phyloP scores from a whole-genome alignment of 2,888 invertebrate species.

The Meganola albula region DNA sequence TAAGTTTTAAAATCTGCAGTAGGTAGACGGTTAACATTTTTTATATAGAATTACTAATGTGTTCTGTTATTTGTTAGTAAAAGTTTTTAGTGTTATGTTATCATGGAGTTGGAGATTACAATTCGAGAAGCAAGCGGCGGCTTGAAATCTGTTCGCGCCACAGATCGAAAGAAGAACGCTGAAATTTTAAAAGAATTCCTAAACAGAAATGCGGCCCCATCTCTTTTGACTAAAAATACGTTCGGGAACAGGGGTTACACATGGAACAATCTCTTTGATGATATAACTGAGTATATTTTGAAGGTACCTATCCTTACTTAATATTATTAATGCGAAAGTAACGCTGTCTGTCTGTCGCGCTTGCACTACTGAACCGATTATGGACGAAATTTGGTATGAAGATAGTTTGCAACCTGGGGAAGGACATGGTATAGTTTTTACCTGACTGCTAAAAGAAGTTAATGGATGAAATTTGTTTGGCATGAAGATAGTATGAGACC shows the following conservation, averaged over 20 bases:
- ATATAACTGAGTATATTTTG: constrained; percentile 59
- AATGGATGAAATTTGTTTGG: too few relatives aligned
- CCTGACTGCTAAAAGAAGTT: too few relatives aligned
- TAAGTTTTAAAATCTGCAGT: too few relatives aligned
- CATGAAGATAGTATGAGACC: too few relatives aligned
- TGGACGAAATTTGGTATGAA: too few relatives aligned
- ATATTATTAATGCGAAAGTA: too few relatives aligned
- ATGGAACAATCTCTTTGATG: constrained; percentile 65
- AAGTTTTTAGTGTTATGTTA: neutral
- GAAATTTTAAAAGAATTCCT: constrained; percentile 61
- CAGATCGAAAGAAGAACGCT: constrained; percentile 67
- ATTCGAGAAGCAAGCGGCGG: constrained; percentile 51
- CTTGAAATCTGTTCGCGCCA: constrained; percentile 53
- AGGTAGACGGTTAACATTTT: too few relatives aligned
- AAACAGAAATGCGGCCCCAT: constrained; percentile 53
- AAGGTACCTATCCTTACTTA: constrained; percentile 55
- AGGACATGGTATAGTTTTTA: too few relatives aligned
- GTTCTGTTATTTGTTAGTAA: neutral
- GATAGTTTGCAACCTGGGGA: too few relatives aligned
- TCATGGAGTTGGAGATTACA: constrained; percentile 57
- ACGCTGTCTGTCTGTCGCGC: too few relatives aligned
- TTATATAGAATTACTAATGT: too few relatives aligned
- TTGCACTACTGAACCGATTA: too few relatives aligned
- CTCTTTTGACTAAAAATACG: constrained; percentile 55
- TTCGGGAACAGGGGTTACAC: constrained; percentile 48